These are phyloP conservation scores for Leptinotarsa juncta DNA, from an alignment of 2,888 invertebrate genomes.

Conservation along the genomic window DNA sequence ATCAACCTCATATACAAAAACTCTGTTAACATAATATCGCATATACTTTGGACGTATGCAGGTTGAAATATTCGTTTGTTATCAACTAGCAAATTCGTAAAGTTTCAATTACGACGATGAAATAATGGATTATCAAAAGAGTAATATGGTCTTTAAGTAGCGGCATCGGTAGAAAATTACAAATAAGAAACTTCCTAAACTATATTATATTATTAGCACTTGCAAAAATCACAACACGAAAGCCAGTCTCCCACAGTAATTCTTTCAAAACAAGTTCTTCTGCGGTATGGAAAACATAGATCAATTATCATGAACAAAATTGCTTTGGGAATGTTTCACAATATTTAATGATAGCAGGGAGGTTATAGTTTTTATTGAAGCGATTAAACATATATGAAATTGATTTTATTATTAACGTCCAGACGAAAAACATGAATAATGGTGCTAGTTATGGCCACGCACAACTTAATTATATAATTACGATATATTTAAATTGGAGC, in stretches of 20 bases:
- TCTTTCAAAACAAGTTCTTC: conserved; percentile 41
- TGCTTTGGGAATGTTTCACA: conserved; percentile 38
- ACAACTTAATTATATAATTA: conserved; percentile 46
- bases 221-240: conserved; percentile 37
- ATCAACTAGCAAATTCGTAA: neutral
- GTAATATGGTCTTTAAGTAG: conserved; percentile 38
- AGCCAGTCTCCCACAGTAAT: conserved; percentile 39
- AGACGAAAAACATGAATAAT: conserved; percentile 38
- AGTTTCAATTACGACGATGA: conserved; percentile 18
- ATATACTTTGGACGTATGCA: too few species aligned
- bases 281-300: conserved; percentile 39
- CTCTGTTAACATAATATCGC: too few species aligned
- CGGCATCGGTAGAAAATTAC: conserved; percentile 41
- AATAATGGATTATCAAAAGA: conserved; percentile 32
- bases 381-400: conserved; percentile 30
- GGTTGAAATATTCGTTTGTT: too few species aligned
- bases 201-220: conserved; percentile 40
- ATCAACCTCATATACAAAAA: too few species aligned
- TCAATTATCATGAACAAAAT: conserved; percentile 41
- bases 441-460: conserved; percentile 45
- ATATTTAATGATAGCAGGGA: conserved; percentile 38
- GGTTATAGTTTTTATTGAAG: conserved; percentile 24
- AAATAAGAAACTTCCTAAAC: conserved; percentile 40
- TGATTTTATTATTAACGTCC: conserved; percentile 26
- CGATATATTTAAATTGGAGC: conserved; percentile 38